Evolutionary conservation across 1,140 invertebrate genomes (phyloP).

Genomic region (Leptinotarsa lineolata): DNA sequence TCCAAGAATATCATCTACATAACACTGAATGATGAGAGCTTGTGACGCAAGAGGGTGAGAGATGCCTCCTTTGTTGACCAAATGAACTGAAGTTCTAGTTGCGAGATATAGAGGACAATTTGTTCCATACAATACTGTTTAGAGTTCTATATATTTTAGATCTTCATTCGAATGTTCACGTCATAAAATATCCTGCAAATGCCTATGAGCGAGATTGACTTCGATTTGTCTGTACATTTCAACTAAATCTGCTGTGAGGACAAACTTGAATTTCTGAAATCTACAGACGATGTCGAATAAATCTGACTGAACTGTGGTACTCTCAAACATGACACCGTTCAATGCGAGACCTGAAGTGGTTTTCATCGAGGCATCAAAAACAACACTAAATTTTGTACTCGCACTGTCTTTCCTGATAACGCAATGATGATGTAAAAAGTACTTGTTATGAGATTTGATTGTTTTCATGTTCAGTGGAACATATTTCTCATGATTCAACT

Average conservation of each 20-base stretch:
- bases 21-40: too few relatives aligned
- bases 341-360: slow-evolving; percentile 41
- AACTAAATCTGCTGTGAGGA: slow-evolving; percentile 43
- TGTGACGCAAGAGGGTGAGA: too few relatives aligned
- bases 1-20: too few relatives aligned
- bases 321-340: slow-evolving; percentile 41
- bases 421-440: slow-evolving; percentile 50
- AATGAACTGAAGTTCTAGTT: too few relatives aligned
- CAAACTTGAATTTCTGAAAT: slow-evolving; percentile 30
- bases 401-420: slow-evolving; percentile 36
- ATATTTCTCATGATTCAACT: slow-evolving; percentile 11
- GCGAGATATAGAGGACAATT: too few relatives aligned
- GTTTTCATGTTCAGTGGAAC: slow-evolving; percentile 9
- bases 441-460: slow-evolving; percentile 2
- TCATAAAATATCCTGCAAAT: slow-evolving; percentile 55
- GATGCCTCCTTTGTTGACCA: too few relatives aligned
- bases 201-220: slow-evolving; percentile 44
- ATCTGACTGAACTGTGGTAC: slow-evolving; percentile 43
- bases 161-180: slow-evolving; percentile 29
- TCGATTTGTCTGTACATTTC: slow-evolving; percentile 52
- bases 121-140: slow-evolving; percentile 52
- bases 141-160: slow-evolving; percentile 39
- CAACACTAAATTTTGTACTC: slow-evolving; percentile 47
- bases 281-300: slow-evolving; percentile 41
- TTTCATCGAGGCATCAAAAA: slow-evolving; percentile 39